Conservation (phyloP, 1,140 invertebrate genomes). For the Teleopsis dalmanni region DNA sequence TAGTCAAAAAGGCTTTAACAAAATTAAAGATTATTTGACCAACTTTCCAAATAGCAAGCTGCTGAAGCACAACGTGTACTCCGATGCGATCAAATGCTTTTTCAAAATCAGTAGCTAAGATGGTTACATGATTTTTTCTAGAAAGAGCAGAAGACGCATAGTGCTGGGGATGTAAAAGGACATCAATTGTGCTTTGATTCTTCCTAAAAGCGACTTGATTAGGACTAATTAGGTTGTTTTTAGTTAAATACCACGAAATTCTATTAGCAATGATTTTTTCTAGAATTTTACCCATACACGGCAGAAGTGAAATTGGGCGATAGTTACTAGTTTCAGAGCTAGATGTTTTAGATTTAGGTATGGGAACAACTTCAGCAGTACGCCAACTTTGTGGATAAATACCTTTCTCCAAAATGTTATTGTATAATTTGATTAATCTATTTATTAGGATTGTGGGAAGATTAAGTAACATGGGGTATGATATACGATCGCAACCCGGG, state of each 20-base stretch:
- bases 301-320: constrained; percentile 11
- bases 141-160: constrained; percentile 13
- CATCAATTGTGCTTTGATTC: constrained; percentile 14
- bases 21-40: constrained; percentile 10
- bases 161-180: constrained; percentile 12
- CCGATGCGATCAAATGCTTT: constrained; percentile 13
- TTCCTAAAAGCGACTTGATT: constrained; percentile 18
- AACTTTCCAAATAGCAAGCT: constrained; percentile 11
- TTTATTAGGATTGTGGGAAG: not conserved
- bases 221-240: constrained; percentile 14
- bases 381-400: constrained; percentile 1
- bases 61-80: constrained; percentile 11
- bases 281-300: constrained; percentile 12
- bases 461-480: not conserved
- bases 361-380: constrained; percentile 1
- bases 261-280: constrained; percentile 17
- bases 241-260: constrained; percentile 13
- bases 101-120: constrained; percentile 13
- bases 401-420: not conserved
- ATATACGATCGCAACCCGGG: not conserved
- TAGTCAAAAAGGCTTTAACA: constrained; percentile 10
- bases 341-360: constrained; percentile 4
- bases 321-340: constrained; percentile 1
- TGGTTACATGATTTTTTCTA: constrained; percentile 16
- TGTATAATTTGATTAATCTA: not conserved